These are phyloP conservation scores for Tachycineta bicolor DNA, from an alignment of 2,113 vertebrate genomes.

Conservation along the genomic window DNA sequence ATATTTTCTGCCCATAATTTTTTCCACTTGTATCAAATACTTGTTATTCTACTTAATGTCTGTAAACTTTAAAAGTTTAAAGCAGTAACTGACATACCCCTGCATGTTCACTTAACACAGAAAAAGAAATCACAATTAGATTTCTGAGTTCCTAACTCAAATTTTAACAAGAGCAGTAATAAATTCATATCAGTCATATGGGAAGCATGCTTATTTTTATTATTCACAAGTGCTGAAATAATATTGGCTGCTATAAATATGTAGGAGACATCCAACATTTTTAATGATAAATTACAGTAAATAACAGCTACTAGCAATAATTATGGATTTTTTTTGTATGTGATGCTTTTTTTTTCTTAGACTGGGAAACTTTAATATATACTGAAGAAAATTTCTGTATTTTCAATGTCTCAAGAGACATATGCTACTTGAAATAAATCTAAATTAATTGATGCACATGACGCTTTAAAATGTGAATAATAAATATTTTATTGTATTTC, in stretches of 20 bases:
- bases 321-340: neutral
- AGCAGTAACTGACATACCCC: neutral
- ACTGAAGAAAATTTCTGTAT: neutral
- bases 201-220: neutral
- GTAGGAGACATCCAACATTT: neutral
- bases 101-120: neutral
- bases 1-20: neutral
- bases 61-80: neutral
- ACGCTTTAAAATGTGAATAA: neutral
- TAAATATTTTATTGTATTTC: neutral
- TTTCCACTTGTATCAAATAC: neutral
- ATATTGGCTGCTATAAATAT: neutral
- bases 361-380: neutral
- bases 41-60: neutral
- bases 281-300: neutral
- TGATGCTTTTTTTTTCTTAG: neutral
- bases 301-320: neutral
- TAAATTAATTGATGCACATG: neutral
- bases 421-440: neutral
- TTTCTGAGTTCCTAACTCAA: neutral
- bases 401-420: neutral
- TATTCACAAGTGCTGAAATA: neutral
- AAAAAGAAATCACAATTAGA: neutral
- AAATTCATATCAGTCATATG: neutral
- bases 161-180: neutral